Evolutionary conservation across 2,113 vertebrate genomes (phyloP).

Genomic region (Bufo bufo): DNA sequence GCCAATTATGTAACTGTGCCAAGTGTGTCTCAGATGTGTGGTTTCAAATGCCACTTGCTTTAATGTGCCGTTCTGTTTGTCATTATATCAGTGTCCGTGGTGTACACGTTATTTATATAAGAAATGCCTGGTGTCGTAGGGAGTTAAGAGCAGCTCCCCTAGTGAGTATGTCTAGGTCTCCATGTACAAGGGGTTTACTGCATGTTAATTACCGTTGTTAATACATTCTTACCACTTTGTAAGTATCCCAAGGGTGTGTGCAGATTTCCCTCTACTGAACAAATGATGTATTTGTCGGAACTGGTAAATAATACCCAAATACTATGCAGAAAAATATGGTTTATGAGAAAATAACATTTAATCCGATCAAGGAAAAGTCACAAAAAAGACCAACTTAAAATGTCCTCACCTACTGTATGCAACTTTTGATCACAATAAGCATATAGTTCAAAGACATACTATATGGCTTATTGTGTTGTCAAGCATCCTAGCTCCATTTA

Average conservation of each 20-base stretch:
- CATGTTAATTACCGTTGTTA: slow-evolving; percentile 53
- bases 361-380: neutral
- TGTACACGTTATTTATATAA: slow-evolving; percentile 55
- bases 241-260: slow-evolving; percentile 8
- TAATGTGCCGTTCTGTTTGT: slow-evolving; percentile 53
- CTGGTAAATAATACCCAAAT: neutral
- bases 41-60: slow-evolving; percentile 54
- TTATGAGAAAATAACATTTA: neutral
- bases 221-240: slow-evolving; percentile 47
- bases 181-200: slow-evolving; percentile 42
- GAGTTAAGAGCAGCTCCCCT: slow-evolving; percentile 39
- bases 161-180: slow-evolving; percentile 35
- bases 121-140: slow-evolving; percentile 44
- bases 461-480: too few relatives aligned
- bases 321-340: neutral
- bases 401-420: neutral
- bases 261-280: neutral
- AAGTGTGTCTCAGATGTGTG: slow-evolving; percentile 42
- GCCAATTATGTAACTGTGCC: slow-evolving; percentile 43
- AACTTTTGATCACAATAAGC: neutral
- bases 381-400: neutral
- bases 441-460: neutral
- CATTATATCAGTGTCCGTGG: slow-evolving; percentile 53
- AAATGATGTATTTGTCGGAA: slow-evolving; percentile 1
- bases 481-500: too few relatives aligned